Percentiles rank a stretch among this genome's conserved stretches.
Conservation (phyloP, 2,888 invertebrate species). For the Hydrotaea diabolus region DNA sequence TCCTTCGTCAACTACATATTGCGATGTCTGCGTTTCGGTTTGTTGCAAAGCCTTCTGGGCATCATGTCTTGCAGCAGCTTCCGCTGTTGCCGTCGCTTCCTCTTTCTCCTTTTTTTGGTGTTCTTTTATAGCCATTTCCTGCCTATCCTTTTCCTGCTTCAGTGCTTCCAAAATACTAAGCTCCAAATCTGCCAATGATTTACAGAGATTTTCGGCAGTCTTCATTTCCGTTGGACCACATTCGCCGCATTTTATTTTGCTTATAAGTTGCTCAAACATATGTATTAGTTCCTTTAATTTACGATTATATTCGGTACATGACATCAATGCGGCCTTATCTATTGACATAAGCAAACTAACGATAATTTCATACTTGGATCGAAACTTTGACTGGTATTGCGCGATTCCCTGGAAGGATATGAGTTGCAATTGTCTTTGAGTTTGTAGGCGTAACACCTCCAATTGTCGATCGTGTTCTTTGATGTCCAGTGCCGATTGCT, state of each 20-base stretch:
- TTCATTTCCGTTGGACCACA: constrained; percentile 82
- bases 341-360: constrained; percentile 80
- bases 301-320: constrained; percentile 77
- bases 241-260: constrained; percentile 79
- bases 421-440: constrained; percentile 72
- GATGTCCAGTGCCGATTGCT: constrained; percentile 70
- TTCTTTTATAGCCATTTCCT: constrained; percentile 56
- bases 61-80: constrained; percentile 51
- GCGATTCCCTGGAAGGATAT: constrained; percentile 82
- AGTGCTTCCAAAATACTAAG: constrained; percentile 73
- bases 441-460: constrained; percentile 70
- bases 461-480: constrained; percentile 72
- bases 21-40: constrained; percentile 32
- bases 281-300: constrained; percentile 78
- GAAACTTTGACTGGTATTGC: constrained; percentile 83
- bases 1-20: background rate
- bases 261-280: constrained; percentile 75
- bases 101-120: constrained; percentile 65
- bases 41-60: constrained; percentile 43
- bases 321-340: constrained; percentile 79
- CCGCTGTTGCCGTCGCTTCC: constrained; percentile 57
- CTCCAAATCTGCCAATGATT: constrained; percentile 80
- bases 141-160: constrained; percentile 70
- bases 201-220: constrained; percentile 82
- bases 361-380: constrained; percentile 83